A percentile compares a stretch with the other conserved stretches of the same genome.
phyloP scores from a whole-genome alignment of 2,888 invertebrate species.

The Nebria brevicollis region DNA sequence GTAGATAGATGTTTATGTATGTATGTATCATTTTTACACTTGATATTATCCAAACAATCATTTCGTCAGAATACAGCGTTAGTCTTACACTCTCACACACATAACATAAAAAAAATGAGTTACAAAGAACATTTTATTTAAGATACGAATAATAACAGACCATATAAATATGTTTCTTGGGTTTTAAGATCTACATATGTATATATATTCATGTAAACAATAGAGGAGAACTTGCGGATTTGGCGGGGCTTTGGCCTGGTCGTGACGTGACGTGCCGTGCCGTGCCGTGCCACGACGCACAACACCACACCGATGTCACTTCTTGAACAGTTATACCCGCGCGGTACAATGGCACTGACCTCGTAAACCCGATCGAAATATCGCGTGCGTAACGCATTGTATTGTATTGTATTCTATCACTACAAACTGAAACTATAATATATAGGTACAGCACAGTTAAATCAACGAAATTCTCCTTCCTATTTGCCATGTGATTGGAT shows the following conservation, averaged over 20 bases:
- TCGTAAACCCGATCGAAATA: not conserved
- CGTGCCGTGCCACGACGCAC: conserved; percentile 56
- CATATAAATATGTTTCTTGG: no score
- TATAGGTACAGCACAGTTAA: no score
- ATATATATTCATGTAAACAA: conserved; percentile 8
- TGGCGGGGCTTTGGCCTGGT: not conserved
- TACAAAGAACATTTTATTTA: no score
- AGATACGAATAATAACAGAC: no score
- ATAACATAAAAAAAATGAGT: no score
- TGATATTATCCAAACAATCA: no score
- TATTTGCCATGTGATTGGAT: no score
- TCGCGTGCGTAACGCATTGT: not conserved
- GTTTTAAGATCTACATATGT: not conserved
- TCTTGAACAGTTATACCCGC: conserved; percentile 55
- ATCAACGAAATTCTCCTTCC: no score
- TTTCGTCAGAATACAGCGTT: no score
- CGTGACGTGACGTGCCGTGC: not conserved
- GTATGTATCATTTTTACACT: no score
- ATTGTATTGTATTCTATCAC: not conserved
- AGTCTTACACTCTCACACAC: no score
- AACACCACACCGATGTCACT: conserved; percentile 58
- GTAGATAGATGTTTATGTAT: no score
- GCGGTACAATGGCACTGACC: conserved; percentile 56
- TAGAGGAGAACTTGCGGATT: not conserved
- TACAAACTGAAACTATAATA: not conserved